Percentiles rank a stretch among this genome's conserved stretches.
Evolutionary conservation across 2,888 invertebrate species (phyloP).

Genomic region (Schizotus pectinicornis): DNA sequence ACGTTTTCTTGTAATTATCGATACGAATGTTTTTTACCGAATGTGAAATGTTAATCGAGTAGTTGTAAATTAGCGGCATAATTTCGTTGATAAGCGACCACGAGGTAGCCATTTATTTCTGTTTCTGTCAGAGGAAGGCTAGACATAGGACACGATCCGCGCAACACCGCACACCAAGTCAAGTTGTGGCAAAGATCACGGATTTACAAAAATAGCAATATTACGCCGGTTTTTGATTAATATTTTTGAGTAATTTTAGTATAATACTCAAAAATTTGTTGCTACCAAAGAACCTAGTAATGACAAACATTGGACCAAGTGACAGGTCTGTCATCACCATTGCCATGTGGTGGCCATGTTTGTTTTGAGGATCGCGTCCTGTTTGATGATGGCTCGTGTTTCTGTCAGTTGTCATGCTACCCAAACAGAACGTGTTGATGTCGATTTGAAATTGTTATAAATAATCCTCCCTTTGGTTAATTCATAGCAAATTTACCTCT

Average conservation of each 20-base stretch:
- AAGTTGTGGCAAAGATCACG: not conserved
- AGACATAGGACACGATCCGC: conserved; percentile 13
- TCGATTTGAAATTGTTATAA: conserved; percentile 31
- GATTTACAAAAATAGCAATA: too few species aligned
- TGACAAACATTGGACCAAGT: too few species aligned
- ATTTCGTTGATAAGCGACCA: conserved; percentile 34
- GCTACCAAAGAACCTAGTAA: too few species aligned
- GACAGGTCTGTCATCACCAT: too few species aligned
- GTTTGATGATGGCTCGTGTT: conserved; percentile 12
- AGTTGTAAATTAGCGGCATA: conserved; percentile 30
- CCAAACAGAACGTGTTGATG: conserved; percentile 34
- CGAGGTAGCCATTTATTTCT: conserved; percentile 50
- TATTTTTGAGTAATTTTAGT: too few species aligned
- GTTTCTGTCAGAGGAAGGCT: conserved; percentile 37
- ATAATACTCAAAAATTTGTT: too few species aligned
- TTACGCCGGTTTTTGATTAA: too few species aligned
- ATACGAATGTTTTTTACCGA: not conserved
- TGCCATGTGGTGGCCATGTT: conserved; percentile 2
- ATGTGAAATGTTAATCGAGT: conserved; percentile 19
- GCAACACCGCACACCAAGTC: too few species aligned
- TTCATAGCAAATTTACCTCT: not conserved
- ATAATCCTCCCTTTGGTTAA: conserved; percentile 14
- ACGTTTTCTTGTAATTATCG: not conserved
- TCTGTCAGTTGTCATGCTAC: conserved; percentile 41
- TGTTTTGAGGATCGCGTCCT: conserved; percentile 13